A percentile compares a stretch with the other conserved stretches of the same genome.
Evolutionary conservation across 2,888 invertebrate species (phyloP).

Genomic region (Therioaphis trifolii): DNA sequence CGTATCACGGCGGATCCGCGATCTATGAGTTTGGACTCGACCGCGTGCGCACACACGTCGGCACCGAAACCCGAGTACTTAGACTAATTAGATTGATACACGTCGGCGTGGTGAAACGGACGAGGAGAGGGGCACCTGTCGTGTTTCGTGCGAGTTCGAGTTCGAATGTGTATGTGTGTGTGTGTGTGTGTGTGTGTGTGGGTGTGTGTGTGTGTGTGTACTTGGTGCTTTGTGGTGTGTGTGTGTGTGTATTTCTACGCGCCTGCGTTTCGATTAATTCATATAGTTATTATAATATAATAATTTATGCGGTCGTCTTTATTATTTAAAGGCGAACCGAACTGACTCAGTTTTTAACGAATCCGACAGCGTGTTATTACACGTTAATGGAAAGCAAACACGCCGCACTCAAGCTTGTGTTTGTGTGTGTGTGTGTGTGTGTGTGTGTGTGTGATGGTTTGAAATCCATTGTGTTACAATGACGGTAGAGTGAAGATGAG

Average conservation of each 20-base stretch:
- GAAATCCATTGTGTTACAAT: constrained; percentile 14
- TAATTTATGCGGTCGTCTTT: constrained; percentile 32
- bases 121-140: not conserved
- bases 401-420: no score
- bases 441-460: not conserved
- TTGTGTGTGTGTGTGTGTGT: not conserved
- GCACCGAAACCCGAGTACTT: not conserved
- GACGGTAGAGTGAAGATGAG: not conserved
- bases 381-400: constrained; percentile 53
- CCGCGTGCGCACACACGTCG: not conserved
- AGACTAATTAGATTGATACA: constrained; percentile 15
- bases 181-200: not conserved
- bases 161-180: not conserved
- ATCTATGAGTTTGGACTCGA: not conserved
- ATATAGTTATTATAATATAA: constrained; percentile 38
- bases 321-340: constrained; percentile 23
- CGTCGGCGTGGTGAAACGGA: not conserved
- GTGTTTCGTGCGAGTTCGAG: not conserved
- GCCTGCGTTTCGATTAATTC: constrained; percentile 40
- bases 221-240: no score
- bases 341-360: not conserved
- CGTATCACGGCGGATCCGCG: not conserved
- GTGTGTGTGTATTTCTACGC: no score
- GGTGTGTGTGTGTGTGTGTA: no score
- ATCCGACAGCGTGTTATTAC: constrained; percentile 52